A percentile compares a stretch with the other conserved stretches of the same genome.
Conservation (phyloP, 2,888 invertebrate genomes). For the Sycophila texana region DNA sequence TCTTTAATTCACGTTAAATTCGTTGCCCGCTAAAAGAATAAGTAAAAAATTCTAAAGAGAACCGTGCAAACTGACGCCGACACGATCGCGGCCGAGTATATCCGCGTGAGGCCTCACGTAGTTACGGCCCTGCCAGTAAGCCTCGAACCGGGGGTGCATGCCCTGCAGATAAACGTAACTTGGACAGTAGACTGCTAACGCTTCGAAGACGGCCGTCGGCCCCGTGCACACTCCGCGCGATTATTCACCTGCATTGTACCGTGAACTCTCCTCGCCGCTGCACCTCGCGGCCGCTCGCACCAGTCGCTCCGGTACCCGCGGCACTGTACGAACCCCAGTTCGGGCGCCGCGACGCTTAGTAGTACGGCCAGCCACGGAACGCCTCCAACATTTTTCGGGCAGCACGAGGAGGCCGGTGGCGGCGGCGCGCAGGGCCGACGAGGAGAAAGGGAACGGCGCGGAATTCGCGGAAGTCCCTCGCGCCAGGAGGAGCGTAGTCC, state of each 20-base stretch:
- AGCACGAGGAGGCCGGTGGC: too few species aligned
- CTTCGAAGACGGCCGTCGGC: conserved; percentile 59
- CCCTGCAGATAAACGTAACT: conserved; percentile 68
- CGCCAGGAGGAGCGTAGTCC: neutral
- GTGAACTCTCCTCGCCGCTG: neutral
- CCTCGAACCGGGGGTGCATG: conserved; percentile 69
- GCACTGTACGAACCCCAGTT: too few species aligned
- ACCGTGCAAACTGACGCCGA: conserved; percentile 1
- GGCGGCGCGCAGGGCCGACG: too few species aligned
- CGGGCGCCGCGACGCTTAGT: too few species aligned
- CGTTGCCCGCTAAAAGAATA: neutral
- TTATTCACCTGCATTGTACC: conserved; percentile 12
- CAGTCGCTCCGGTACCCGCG: too few species aligned
- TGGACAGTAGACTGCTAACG: conserved; percentile 64
- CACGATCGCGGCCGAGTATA: too few species aligned
- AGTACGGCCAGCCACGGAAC: too few species aligned
- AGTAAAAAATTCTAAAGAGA: neutral
- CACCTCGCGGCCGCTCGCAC: too few species aligned
- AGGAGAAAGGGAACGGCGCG: too few species aligned
- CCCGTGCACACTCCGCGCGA: neutral
- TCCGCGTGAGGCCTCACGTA: conserved; percentile 29
- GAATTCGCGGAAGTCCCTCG: conserved; percentile 11
- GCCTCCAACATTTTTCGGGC: too few species aligned
- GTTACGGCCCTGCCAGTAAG: conserved; percentile 69
- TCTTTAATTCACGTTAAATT: too few species aligned